Evolutionary conservation across 92 coral and sea anemone genomes (phyloP).

Genomic region (Virgularia gustaviana): DNA sequence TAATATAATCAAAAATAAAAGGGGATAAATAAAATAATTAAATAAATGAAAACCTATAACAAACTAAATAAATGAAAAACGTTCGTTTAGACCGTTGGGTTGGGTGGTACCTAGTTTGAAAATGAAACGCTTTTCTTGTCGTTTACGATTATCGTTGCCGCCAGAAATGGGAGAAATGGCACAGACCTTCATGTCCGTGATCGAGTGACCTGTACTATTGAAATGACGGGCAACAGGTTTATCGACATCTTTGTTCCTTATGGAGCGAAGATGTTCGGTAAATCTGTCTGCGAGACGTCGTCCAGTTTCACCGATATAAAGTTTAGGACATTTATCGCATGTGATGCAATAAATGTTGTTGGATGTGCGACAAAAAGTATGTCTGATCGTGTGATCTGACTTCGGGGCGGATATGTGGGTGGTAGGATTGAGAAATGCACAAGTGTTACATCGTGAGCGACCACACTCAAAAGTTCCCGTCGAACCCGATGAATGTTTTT

Average conservation of each 20-base stretch:
- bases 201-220: no score
- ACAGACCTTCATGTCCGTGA: slow-evolving; percentile 20
- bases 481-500: no score
- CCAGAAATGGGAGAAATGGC: slow-evolving; percentile 20
- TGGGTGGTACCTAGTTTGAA: slow-evolving; percentile 35
- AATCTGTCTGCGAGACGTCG: slow-evolving; percentile 13
- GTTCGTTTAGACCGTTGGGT: slow-evolving; percentile 24
- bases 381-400: slow-evolving; percentile 3
- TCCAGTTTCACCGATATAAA: slow-evolving; percentile 29
- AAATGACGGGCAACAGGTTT: no score
- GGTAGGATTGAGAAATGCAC: no score
- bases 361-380: slow-evolving; percentile 16
- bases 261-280: slow-evolving; percentile 7
- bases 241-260: no score
- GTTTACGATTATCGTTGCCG: slow-evolving; percentile 28
- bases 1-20: slow-evolving; percentile 3
- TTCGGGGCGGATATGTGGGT: slow-evolving; percentile 23
- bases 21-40: slow-evolving; percentile 5
- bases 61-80: slow-evolving; percentile 15
- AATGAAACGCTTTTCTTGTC: slow-evolving; percentile 33
- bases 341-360: slow-evolving; percentile 27
- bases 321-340: no score
- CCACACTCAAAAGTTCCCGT: no score
- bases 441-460: no score
- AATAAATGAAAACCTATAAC: slow-evolving; percentile 5